phyloP scores from a whole-genome alignment of 2,888 invertebrate genomes.

The Odontocolon sp. region DNA sequence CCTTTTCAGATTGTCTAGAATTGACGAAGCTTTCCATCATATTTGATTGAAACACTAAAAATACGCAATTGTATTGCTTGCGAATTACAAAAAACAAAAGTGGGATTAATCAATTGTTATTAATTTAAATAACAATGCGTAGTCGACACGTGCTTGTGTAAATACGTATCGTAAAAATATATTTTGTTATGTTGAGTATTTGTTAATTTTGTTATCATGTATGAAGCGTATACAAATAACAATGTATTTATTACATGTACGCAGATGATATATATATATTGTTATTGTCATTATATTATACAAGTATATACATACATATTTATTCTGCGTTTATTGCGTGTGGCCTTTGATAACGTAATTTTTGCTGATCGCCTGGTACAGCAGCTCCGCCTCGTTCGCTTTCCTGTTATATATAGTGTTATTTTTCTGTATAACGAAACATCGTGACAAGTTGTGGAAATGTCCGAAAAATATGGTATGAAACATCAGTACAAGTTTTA shows the following conservation, averaged over 20 bases:
- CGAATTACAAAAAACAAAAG: neutral
- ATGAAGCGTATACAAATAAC: neutral
- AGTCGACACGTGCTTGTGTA: constrained; percentile 7
- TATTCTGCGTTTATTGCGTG: constrained; percentile 55
- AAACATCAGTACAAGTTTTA: neutral
- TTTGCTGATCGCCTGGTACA: constrained; percentile 58
- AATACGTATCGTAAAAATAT: neutral
- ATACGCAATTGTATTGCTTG: constrained; percentile 27
- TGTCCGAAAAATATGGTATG: neutral
- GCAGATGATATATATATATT: constrained; percentile 29
- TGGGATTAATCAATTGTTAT: neutral
- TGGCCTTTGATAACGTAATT: constrained; percentile 57
- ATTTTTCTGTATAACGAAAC: constrained; percentile 24
- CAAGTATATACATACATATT: constrained; percentile 26
- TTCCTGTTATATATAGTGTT: constrained; percentile 51
- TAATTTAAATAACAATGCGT: neutral
- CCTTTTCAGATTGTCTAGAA: constrained; percentile 2
- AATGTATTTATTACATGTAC: constrained; percentile 14
- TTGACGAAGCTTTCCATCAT: constrained; percentile 20
- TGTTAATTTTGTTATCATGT: no score
- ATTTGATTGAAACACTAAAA: constrained; percentile 18
- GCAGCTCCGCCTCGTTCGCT: constrained; percentile 60
- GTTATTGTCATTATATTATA: constrained; percentile 32
- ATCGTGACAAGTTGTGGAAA: neutral
- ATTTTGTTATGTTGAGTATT: neutral